Conservation (phyloP, 1,140 invertebrate species). For the Hylyphantes graminicola region DNA sequence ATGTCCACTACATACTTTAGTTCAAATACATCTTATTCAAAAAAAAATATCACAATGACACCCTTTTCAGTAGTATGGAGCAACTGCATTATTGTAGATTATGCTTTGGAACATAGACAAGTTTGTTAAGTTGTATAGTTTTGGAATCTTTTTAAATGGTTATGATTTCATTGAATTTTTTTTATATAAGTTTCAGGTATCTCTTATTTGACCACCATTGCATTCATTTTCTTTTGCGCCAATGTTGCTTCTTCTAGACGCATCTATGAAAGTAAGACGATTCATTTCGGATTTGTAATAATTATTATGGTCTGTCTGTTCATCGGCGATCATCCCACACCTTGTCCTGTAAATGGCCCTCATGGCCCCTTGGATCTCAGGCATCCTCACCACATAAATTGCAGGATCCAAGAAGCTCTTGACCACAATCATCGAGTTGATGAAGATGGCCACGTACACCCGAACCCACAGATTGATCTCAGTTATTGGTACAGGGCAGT, state of each 20-base stretch:
- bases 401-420: constrained; percentile 77
- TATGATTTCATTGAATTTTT: no score
- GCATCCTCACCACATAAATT: constrained; percentile 77
- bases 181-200: not conserved
- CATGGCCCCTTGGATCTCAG: constrained; percentile 70
- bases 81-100: no score
- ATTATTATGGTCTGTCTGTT: not conserved
- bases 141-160: no score
- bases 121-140: no score
- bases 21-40: no score
- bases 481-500: constrained; percentile 66
- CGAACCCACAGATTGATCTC: constrained; percentile 52
- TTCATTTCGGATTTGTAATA: constrained; percentile 43
- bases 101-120: no score
- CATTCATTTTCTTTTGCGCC: constrained; percentile 7
- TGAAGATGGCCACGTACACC: constrained; percentile 60
- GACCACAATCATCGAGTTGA: constrained; percentile 71
- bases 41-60: no score
- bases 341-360: constrained; percentile 48
- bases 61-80: no score
- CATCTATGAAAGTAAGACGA: constrained; percentile 20
- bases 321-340: constrained; percentile 29
- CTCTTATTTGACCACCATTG: constrained; percentile 24
- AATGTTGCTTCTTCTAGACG: not conserved
- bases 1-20: no score